Base-by-base conservation (phyloP, 1,140 invertebrate genomes). In the Sinonovacula constricta region DNA sequence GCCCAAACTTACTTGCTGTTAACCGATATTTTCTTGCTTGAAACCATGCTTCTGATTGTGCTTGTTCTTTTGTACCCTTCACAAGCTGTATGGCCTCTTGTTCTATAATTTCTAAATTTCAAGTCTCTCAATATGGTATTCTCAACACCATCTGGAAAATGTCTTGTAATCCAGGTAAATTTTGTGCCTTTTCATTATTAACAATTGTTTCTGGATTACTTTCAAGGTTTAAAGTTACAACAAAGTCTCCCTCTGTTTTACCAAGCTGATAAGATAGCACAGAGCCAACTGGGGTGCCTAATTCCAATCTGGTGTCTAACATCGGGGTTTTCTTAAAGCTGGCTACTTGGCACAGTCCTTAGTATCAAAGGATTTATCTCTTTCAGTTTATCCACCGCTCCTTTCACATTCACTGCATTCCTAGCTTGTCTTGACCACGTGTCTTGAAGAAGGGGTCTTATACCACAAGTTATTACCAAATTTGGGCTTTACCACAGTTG, bases 61-160 rank as follows among this genome's bases (percentile, higher is more conserved):
- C 7, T 65, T 65, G 22, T 65, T 65, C 45, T 39, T 10, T 39
- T 36, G 62, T 65, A 22, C 45, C 24, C 10, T 36, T 7, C 12
- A 36, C 36, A 18, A 65, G 36, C 3, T 65, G 15, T n/a, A 3
- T 65, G 3, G 62, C 62, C 24, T 65, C n/a, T 14, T 65, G n/a
- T 3, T 39, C 24, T 7, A 2, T 39, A 36, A 65, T 28, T 39
- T 39, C 12, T 22, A 65, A 12, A 22, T n/a, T 22, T 22, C 4
- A 22, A 2, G 22, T 7, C 30, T n/a, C 3, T 22, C 26, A 15
- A n/a, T 3, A 12, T n/a, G n/a, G n/a, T n/a, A n/a, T n/a, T n/a
- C n/a, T n/a, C n/a, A n/a, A n/a, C n/a, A n/a, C n/a, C n/a, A 7
- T 34, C 36, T 36, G 14, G 4, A 34, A 65, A 15, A 39, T 26